Conservation (phyloP, 2,888 invertebrate species). For the Tinea trinotella region DNA sequence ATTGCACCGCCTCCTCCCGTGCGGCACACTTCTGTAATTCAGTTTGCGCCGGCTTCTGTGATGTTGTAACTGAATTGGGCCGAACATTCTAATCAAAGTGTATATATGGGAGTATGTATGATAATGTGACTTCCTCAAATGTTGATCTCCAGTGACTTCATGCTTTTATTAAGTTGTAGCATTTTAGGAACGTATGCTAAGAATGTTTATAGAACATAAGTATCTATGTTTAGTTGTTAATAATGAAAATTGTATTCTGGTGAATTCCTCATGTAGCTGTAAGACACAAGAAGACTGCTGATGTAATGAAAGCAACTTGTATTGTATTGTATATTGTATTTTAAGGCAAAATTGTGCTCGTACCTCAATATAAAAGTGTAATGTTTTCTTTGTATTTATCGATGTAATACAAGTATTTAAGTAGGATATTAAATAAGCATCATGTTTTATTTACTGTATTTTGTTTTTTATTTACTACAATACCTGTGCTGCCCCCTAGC, state of each 20-base stretch:
- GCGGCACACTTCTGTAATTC: slow-evolving; percentile 81
- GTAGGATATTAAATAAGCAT: not conserved
- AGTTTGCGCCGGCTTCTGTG: slow-evolving; percentile 82
- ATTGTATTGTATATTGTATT: not conserved
- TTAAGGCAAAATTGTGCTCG: not conserved
- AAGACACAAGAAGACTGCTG: slow-evolving; percentile 10
- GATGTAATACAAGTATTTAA: not conserved
- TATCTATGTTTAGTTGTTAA: not conserved
- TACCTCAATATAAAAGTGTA: not conserved
- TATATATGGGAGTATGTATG: slow-evolving; percentile 1
- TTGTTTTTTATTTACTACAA: too few relatives aligned
- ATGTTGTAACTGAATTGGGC: not conserved
- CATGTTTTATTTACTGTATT: too few relatives aligned
- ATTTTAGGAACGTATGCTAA: slow-evolving; percentile 1
- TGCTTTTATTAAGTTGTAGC: slow-evolving; percentile 12
- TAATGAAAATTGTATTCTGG: not conserved
- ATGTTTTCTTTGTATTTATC: not conserved
- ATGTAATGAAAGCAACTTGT: slow-evolving; percentile 9
- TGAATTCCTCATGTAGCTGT: not conserved
- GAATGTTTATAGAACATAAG: slow-evolving; percentile 7
- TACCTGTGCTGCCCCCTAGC: too few relatives aligned
- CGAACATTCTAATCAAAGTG: not conserved
- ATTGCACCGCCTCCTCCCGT: slow-evolving; percentile 44
- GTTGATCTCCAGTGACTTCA: slow-evolving; percentile 11
- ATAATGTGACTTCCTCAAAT: not conserved